Base-by-base conservation (phyloP, 2,797 vertebrate genomes). In the Kryptolebias ocellatus region DNA sequence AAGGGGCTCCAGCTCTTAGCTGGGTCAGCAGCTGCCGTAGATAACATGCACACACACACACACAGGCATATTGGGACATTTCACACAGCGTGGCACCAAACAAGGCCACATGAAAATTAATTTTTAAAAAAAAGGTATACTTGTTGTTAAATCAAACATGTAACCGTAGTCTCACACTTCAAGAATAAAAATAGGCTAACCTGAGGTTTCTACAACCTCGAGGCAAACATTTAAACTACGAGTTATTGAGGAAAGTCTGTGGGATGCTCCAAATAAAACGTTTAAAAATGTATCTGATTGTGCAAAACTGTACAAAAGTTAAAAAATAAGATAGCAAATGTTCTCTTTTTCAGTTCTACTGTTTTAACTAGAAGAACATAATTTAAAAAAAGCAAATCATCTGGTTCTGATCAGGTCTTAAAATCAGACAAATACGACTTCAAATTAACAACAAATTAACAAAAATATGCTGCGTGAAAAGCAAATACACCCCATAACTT, bases 31-130 rank as follows among this genome's bases (percentile, higher is more conserved):
- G 94, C 95, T 97, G 96, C 96, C 95, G 94, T 95, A 96, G 95
- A 98, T 96, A 97, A 98, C 96, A 98, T 90, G 94, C 94, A 96
- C 95, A 96, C 95, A 97, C 95, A 97, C 95, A 93, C 90, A 94
- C 86, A 92, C 90, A 98, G 94, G 96, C 95, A 98, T 96, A 96
- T 92, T 96, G 95, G 96, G 95, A 96, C 95, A 94, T 91, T 96
- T 96, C 95, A 98, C 95, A 96, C 94, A 95, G 87, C 90, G 94
- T 91, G 91, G 89, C 91, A 24, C 78, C 47, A 90, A 85, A 87
- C 90, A 69, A 49, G 82, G 90, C 89, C 91, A 88, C 81, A 72
- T 87, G 20, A 24, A 24, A 24, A 24, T 24, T 24, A 24, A 24
- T 24, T 24, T 1, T n/a, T n/a, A 24, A 24, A 24, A 42, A 78